phyloP scores from a whole-genome alignment of 2,113 vertebrate genomes.

The Mesembrinibis cayennensis region DNA sequence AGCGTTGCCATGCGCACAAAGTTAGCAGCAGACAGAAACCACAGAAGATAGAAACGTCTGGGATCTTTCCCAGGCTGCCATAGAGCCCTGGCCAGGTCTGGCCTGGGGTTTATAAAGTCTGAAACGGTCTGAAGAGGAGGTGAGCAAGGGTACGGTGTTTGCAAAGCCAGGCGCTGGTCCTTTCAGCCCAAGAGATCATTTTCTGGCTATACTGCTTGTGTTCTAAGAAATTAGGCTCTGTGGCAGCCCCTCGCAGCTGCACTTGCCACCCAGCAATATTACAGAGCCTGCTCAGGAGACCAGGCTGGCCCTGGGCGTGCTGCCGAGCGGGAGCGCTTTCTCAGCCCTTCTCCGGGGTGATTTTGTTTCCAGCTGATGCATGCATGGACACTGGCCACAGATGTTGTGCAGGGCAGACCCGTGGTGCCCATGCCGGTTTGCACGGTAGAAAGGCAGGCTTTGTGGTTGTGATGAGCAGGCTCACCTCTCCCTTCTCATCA shows the following conservation, averaged over 20 bases:
- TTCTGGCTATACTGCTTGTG: neutral
- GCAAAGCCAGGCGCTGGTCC: neutral
- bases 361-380: neutral
- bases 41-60: neutral
- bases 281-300: neutral
- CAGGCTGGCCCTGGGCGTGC: neutral
- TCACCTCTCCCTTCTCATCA: neutral
- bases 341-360: neutral
- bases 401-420: neutral
- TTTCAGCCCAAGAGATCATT: neutral
- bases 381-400: accelerated
- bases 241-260: neutral
- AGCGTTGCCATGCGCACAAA: neutral
- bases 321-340: neutral
- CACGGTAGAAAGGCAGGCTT: neutral
- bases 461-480: neutral
- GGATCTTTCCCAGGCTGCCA: neutral
- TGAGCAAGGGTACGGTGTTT: neutral
- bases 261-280: neutral
- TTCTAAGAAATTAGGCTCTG: neutral
- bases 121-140: accelerated
- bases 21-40: neutral
- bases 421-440: accelerated
- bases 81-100: neutral
- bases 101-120: neutral